Evolutionary conservation across 64 coral and sea anemone species (phyloP), one percentile per base, ranked within the genome.

Genomic region (Acropora yongei): DNA sequence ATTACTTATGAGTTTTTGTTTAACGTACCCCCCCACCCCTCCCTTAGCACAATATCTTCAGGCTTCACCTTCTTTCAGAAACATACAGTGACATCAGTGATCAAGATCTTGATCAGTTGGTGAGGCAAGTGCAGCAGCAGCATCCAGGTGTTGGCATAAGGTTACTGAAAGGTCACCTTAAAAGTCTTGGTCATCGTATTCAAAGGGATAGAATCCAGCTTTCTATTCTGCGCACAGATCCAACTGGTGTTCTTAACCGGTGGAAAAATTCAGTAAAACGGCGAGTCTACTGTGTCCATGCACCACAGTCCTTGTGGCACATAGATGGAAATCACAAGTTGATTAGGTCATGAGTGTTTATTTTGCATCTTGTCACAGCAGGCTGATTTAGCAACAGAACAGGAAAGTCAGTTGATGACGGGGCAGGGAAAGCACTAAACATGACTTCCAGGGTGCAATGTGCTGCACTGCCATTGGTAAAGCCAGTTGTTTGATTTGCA

Each of bases 281-380:
- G 48, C n/a, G 84, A 17, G 47, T 81, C 17, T 93, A 93, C n/a
- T 88, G 68, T 88, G 91, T 93, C 5, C 7, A 43, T 5, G 72
- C 61, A 1, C 91, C 91, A 0, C 41, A 78, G 3, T 55, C 74
- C 16, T n/a, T 89, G 5, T 89, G 76, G 76, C 76, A 89, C 13
- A 86, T 86, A 0, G 82, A 86, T 71, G 63, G 65, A 17, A 68
- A 86, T 71, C 82, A 86, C 43, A 89, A 89, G 76, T 16, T 78
- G 7, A 78, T 89, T 6, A 89, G 75, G 87, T 89, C 39, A 2
- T 6, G 44, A 45, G 68, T 12, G 10, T 46, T 53, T 53, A 6
- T 6, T 53, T 53, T 43, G 40, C 42, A 68, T 11, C 9, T 10
- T 11, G 10, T 11, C 7, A 12, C 11, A 11, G 30, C 30, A 30